These are phyloP conservation scores for Malurus melanocephalus DNA, from an alignment of 2,113 vertebrate genomes.

Conservation along the genomic window DNA sequence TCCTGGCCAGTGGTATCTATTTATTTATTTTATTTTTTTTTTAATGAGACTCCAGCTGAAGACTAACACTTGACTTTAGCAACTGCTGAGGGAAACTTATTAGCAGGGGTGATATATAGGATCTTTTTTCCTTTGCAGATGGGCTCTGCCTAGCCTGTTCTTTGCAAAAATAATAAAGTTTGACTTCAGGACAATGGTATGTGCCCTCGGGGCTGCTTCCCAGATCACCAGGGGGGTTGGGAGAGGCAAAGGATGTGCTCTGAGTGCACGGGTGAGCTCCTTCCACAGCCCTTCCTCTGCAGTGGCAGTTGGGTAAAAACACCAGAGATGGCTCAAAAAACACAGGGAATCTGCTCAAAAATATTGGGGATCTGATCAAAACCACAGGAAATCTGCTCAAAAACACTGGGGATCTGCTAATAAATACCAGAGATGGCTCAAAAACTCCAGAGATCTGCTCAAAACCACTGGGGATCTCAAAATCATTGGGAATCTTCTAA, in stretches of 20 bases:
- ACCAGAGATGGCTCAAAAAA: background rate
- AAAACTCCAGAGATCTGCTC: background rate
- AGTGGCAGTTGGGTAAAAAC: background rate
- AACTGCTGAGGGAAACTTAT: slow-evolving; percentile 9
- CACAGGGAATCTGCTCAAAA: background rate
- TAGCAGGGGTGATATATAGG: slow-evolving; percentile 18
- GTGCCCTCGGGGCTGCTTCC: background rate
- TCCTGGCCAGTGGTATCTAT: slow-evolving; percentile 13
- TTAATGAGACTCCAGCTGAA: slow-evolving; percentile 43
- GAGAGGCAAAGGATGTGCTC: slow-evolving; percentile 24
- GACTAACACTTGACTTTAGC: slow-evolving; percentile 31
- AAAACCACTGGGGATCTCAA: background rate
- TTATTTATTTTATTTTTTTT: slow-evolving; percentile 20
- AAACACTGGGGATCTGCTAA: background rate
- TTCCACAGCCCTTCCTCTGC: background rate
- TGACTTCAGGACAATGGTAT: slow-evolving; percentile 58
- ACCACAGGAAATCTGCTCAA: background rate
- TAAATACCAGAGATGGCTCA: background rate
- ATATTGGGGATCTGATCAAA: background rate
- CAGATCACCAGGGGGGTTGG: background rate
- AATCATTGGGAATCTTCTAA: background rate
- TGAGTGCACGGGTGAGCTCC: background rate
- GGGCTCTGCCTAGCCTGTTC: background rate
- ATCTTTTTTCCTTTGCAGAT: slow-evolving; percentile 7
- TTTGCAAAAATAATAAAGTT: slow-evolving; percentile 4